Base-by-base conservation (phyloP, 2,888 invertebrate genomes). In the Thecocarcelia acutangulata region DNA sequence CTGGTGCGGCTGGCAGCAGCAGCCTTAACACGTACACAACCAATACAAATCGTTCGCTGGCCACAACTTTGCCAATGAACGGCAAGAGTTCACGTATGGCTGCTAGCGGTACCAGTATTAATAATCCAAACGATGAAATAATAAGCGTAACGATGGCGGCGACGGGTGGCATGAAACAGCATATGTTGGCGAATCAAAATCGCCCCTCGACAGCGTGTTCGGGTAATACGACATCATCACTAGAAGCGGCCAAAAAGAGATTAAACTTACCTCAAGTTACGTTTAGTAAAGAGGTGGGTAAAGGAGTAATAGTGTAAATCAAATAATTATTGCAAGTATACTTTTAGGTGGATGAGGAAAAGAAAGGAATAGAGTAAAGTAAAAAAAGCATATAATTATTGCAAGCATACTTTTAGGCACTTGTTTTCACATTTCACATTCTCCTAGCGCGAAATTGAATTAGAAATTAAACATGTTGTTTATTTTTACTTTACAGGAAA, bases 281-380 rank as follows among this genome's bases (percentile, higher is more conserved):
- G 68, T 96, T 96, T 92, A 96, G 94, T 89, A 95, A 95, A 90
- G 96, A 97, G 96, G 96, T 97, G 94, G 96, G 96, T 95, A 95
- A 93, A 87, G 96, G 96, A 83, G 95, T 96, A 87, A 94, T 96
- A 87, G 96, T 96, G 86, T 96, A 92, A 92, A 28, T 1, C 21
- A 48, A 28, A n/a, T 3, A 33, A 24, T 3, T 24, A 24, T 24
- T 24, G 24, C 5, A 3, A 24, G 24, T 5, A 24, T 5, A 24
- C 24, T 24, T 24, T 24, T 24, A 24, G 24, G 24, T 5, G 24
- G 2, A 3, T 24, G 24, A 24, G 24, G 3, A 2, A 5, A 24
- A 5, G 24, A 24, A 24, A 5, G 24, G 24, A 24, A 24, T 24
- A 5, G 5, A 24, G 24, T 24, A 5, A 24, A 24, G 24, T 24